Base-by-base conservation (phyloP, 2,888 invertebrate species). In the Halocaridina rubra region DNA sequence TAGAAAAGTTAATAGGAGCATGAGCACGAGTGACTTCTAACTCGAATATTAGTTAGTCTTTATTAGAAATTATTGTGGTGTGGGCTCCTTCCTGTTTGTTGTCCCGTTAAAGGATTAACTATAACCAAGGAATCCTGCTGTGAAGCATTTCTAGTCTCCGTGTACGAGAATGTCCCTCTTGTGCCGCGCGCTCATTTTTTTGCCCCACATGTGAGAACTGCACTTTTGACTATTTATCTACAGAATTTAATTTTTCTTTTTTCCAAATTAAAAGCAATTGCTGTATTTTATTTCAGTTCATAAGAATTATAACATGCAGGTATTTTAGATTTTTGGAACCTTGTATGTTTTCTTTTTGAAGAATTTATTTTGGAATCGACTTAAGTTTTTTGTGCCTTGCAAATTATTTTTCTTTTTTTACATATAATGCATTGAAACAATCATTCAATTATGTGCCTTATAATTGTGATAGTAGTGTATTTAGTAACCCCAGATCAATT, bases 391-490 rank as follows among this genome's bases (percentile, higher is more conserved):
- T n/a, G n/a, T n/a, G n/a, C n/a, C n/a, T n/a, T n/a, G n/a, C n/a
- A n/a, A n/a, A n/a, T n/a, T n/a, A n/a, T n/a, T n/a, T n/a, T n/a
- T n/a, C n/a, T n/a, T n/a, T n/a, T 72, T n/a, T n/a, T n/a, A 76
- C n/a, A n/a, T n/a, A n/a, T n/a, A n/a, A 76, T 81, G 76, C 82
- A 84, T 78, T 78, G 61, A 75, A 79, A 84, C 79, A 84, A 84
- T 84, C 84, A n/a, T 84, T 67, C 74, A 84, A 79, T 80, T 72
- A 75, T 71, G 84, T 84, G 84, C 84, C 84, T 84, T 84, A 80
- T 80, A 74, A 79, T 75, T 84, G 84, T 84, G 84, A 84, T 84
- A 84, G 78, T 84, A 84, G 82, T 84, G 32, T 84, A 84, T 77
- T 39, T 24, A 46, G 53, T 53, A 53, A n/a, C 19, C 19, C 53